A percentile compares a stretch with the other conserved stretches of the same genome.
Conservation (phyloP, 2,797 vertebrate species). For the Mycteria americana region DNA sequence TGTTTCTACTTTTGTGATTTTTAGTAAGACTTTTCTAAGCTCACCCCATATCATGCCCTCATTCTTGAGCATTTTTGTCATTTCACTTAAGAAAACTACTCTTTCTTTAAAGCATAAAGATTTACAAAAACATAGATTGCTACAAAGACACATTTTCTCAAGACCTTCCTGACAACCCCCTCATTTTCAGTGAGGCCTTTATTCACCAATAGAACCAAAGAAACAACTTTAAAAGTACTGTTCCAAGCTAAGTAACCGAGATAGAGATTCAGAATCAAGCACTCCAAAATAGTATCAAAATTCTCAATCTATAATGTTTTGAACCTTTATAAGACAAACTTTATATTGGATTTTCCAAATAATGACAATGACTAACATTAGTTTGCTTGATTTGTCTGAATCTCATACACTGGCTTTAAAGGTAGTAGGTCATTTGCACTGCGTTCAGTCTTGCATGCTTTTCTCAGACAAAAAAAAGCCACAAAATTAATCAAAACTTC, state of each 20-base stretch:
- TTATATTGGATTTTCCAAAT: background rate
- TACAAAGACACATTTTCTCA: background rate
- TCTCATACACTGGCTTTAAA: background rate
- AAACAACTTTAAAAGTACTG: background rate
- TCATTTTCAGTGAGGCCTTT: background rate
- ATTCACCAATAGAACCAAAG: background rate
- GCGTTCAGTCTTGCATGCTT: background rate
- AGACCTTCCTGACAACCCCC: background rate
- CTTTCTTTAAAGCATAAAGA: background rate
- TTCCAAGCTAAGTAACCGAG: background rate
- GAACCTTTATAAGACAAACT: background rate
- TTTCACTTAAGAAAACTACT: background rate
- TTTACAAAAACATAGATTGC: background rate
- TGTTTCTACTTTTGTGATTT: background rate
- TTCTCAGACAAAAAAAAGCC: background rate
- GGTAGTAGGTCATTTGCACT: background rate
- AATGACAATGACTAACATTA: background rate
- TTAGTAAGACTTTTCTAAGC: background rate
- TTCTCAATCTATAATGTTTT: background rate
- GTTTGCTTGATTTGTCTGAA: background rate
- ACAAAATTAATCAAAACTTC: background rate
- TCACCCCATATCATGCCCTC: background rate
- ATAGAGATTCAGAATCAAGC: background rate
- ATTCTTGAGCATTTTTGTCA: background rate
- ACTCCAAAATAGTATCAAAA: background rate